Evolutionary conservation across 92 coral and sea anemone genomes (phyloP).

Genomic region (Meandrina meandrites): DNA sequence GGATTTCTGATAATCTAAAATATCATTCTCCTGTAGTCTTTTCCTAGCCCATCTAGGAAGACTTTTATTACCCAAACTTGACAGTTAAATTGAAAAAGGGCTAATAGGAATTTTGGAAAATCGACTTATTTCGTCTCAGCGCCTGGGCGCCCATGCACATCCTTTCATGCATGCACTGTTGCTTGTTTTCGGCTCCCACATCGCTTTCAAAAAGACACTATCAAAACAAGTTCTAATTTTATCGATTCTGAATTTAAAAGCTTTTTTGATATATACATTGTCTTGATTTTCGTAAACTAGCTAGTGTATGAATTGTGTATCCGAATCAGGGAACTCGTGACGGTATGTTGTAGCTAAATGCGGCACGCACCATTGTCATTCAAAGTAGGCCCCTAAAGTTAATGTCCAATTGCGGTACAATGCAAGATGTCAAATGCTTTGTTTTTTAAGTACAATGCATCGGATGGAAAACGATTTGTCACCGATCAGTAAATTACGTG

Average conservation of each 20-base stretch:
- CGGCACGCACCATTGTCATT: background rate
- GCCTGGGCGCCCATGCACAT: too few relatives aligned
- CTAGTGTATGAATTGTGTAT: background rate
- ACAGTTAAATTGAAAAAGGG: background rate
- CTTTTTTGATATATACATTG: background rate
- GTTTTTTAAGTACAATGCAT: background rate
- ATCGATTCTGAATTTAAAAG: background rate
- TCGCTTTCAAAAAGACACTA: background rate
- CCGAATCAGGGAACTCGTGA: background rate
- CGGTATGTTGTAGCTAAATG: background rate
- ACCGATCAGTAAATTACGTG: background rate
- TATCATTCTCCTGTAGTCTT: background rate
- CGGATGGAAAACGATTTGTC: background rate
- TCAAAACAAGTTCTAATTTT: background rate
- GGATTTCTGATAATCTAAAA: too few relatives aligned
- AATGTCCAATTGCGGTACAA: background rate
- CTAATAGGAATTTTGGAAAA: background rate
- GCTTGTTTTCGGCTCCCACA: background rate
- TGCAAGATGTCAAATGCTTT: background rate
- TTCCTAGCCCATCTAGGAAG: background rate
- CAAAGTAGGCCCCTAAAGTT: background rate
- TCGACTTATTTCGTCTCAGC: background rate
- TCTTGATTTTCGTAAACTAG: background rate
- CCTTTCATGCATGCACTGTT: background rate
- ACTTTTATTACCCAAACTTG: background rate